Conservation (phyloP, 2,113 vertebrate species). For the Australoheros scitulus region DNA sequence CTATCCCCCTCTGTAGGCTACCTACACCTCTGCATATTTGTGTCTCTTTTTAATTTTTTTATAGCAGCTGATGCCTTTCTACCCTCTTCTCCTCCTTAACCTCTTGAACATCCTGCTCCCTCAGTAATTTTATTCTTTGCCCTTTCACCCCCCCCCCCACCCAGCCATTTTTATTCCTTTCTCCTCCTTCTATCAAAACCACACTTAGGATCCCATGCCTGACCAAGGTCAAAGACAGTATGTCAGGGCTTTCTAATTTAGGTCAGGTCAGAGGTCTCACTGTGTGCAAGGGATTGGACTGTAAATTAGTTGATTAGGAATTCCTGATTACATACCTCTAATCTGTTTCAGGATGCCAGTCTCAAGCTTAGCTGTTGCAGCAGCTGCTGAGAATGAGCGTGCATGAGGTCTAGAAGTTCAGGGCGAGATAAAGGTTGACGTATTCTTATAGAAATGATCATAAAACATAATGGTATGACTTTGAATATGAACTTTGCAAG, state of each 20-base stretch:
- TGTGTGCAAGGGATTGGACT: constrained; percentile 69
- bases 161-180: not conserved
- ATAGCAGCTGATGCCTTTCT: not conserved
- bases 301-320: constrained; percentile 88
- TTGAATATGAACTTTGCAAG: not conserved
- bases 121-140: constrained; percentile 20
- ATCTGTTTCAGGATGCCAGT: constrained; percentile 79
- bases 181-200: not conserved
- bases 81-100: not conserved
- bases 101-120: not conserved
- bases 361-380: constrained; percentile 75
- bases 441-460: not conserved
- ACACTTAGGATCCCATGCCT: not conserved
- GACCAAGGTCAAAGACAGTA: constrained; percentile 37
- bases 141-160: not conserved
- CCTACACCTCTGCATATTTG: not conserved
- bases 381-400: constrained; percentile 61
- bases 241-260: constrained; percentile 38
- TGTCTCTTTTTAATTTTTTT: not conserved
- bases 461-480: not conserved
- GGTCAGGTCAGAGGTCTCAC: constrained; percentile 68
- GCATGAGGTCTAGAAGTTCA: not conserved
- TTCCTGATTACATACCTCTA: constrained; percentile 83
- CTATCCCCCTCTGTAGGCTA: not conserved
- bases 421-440: not conserved